Evolutionary conservation across 2,113 vertebrate genomes (phyloP), one percentile per base, ranked within the genome.

Genomic region (Alaudala cheleensis): DNA sequence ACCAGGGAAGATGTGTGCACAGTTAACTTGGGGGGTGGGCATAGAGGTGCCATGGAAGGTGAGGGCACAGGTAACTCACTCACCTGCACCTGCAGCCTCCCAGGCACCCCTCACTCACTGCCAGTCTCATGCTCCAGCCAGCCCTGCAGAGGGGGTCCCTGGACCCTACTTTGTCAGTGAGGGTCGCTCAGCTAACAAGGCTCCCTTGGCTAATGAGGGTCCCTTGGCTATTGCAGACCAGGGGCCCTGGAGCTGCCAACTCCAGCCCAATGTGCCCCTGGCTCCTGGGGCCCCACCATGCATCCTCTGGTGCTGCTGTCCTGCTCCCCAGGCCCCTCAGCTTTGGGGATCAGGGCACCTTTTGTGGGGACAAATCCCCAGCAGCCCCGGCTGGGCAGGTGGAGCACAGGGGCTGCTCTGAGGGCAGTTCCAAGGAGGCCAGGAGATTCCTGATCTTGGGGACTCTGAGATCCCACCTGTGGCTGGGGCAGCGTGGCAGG

Each of bases 21-120:
- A 0, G 28, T 12, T 39, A 16, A 31, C 17, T 0, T 0, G 14
- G 9, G 14, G 6, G 6, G 5, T 14, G 81, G 6, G 28, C 2
- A 0, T 10, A 26, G 31, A 77, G 25, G 18, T 53, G 53, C 33
- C 10, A 0, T 16, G 29, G 56, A 62, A 24, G 33, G 39, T 45
- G 56, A 34, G 42, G 56, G 39, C n/a, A 33, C 29, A 42, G 49
- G 20, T 64, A 18, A 25, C 51, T 65, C 29, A 28, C 0, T 0
- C 57, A 42, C 26, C 21, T 5, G 5, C 18, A 17, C 51, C 50
- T 14, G 23, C 49, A 26, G 31, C 61, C 39, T 42, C 29, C 45
- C 14, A 6, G 25, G 28, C 45, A 26, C 2, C 47, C 56, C 66
- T 56, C 11, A 1, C 12, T 11, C 34, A 1, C 49, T 13, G 29